phyloP scores from a whole-genome alignment of 2,797 vertebrate genomes.

The Catharus ustulatus region DNA sequence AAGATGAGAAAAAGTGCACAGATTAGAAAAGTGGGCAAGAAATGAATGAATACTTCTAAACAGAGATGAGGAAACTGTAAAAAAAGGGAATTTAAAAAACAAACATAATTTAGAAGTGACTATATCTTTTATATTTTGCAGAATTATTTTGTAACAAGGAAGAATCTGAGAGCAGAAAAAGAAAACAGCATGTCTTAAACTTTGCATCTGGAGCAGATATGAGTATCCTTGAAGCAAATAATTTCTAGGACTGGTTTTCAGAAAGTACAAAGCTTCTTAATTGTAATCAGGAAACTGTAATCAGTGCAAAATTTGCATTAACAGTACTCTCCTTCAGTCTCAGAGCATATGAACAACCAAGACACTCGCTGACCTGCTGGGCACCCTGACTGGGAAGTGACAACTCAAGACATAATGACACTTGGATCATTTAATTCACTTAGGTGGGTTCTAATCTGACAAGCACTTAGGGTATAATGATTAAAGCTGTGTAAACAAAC shows the following conservation, averaged over 20 bases:
- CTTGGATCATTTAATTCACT: conserved; percentile 32
- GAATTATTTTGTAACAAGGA: not conserved
- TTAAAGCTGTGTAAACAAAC: conserved; percentile 29
- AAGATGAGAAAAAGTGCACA: conserved; percentile 17
- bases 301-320: conserved; percentile 12
- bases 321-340: not conserved
- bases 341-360: not conserved
- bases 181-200: not conserved
- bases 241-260: not conserved
- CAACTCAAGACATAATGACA: conserved; percentile 7
- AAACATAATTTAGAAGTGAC: not conserved
- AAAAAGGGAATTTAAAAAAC: not conserved
- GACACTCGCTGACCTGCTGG: not conserved
- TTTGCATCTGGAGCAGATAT: not conserved
- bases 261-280: conserved; percentile 15
- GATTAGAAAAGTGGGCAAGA: not conserved
- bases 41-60: not conserved
- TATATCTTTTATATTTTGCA: not conserved
- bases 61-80: not conserved
- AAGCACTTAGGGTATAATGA: not conserved
- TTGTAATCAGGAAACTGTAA: not conserved
- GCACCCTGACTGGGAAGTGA: conserved; percentile 16
- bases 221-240: not conserved
- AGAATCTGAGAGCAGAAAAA: not conserved
- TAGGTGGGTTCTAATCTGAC: conserved; percentile 6